Evolutionary conservation across 2,797 vertebrate species (phyloP), one percentile per base, ranked within the genome.

Genomic region (Coregonus sp.): DNA sequence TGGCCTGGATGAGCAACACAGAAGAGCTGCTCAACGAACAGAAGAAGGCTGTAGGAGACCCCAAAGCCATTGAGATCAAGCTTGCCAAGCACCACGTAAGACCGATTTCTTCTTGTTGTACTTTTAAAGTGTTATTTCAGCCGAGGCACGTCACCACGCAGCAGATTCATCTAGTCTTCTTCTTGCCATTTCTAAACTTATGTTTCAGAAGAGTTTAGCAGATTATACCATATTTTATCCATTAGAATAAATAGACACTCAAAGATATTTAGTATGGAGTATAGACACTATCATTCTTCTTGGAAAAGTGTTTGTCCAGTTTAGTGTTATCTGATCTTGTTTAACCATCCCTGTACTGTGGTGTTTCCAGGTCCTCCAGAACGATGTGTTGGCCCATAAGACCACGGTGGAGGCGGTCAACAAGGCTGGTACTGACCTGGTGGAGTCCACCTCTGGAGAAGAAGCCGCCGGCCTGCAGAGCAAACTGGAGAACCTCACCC

Each of bases 41-140:
- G 95, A 96, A 95, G 89, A 94, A 97, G 54, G 93, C 96, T 40
- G 96, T 95, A 70, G 96, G 96, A 79, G 98, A 99, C 91, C 98
- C 97, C 18, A 99, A 99, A 92, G 95, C 96, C 87, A 97, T 99
- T 66, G 98, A 99, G 92, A 98, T 99, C 25, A 96, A 98, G 87
- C 96, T 99, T 0, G 98, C 98, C 85, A 99, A 99, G 84, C 98
- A 99, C 90, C 96, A 99, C n/a, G 98, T 99, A 96, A 0, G 96
- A 93, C 87, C 81, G 2, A 51, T 16, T 35, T 70, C 68, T n/a
- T 47, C 6, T 20, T 18, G 0, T 69, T n/a, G 9, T 47, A 11
- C 40, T 47, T 47, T 12, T 47, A 47, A 47, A 47, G 40, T 47
- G 40, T 47, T 47, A 47, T 47, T 47, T 47, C 40, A 47, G 40